These are phyloP conservation scores for Datnioides undecimradiatus DNA, from an alignment of 2,113 vertebrate species.

Conservation along the genomic window DNA sequence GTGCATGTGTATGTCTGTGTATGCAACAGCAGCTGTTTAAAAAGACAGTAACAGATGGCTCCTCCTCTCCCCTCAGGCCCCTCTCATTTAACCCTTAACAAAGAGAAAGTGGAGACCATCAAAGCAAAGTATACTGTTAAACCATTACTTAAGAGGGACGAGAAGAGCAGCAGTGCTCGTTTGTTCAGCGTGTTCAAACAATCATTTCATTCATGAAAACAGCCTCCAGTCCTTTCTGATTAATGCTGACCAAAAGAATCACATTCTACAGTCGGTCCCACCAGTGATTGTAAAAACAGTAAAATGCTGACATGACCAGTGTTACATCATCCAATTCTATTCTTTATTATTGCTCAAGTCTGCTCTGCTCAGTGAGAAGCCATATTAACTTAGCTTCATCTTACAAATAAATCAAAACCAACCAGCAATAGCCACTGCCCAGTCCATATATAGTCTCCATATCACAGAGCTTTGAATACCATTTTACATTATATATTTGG, in stretches of 20 bases:
- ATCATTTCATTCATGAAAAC: background rate
- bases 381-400: too few species aligned
- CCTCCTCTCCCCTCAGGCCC: conserved; percentile 36
- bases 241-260: background rate
- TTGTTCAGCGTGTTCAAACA: background rate
- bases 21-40: conserved; percentile 51
- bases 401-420: too few species aligned
- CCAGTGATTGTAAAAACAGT: too few species aligned
- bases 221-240: too few species aligned
- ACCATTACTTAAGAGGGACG: background rate
- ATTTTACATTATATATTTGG: too few species aligned
- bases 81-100: conserved; percentile 34
- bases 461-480: too few species aligned
- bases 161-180: background rate
- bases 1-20: conserved; percentile 20
- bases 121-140: background rate
- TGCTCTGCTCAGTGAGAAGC: too few species aligned
- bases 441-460: too few species aligned
- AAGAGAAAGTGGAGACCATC: background rate
- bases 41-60: conserved; percentile 63
- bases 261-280: background rate
- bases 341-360: too few species aligned
- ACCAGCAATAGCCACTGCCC: too few species aligned
- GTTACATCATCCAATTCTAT: too few species aligned
- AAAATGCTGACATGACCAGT: too few species aligned